phyloP scores from a whole-genome alignment of 2,797 vertebrate genomes.

The Trematomus bernacchii region DNA sequence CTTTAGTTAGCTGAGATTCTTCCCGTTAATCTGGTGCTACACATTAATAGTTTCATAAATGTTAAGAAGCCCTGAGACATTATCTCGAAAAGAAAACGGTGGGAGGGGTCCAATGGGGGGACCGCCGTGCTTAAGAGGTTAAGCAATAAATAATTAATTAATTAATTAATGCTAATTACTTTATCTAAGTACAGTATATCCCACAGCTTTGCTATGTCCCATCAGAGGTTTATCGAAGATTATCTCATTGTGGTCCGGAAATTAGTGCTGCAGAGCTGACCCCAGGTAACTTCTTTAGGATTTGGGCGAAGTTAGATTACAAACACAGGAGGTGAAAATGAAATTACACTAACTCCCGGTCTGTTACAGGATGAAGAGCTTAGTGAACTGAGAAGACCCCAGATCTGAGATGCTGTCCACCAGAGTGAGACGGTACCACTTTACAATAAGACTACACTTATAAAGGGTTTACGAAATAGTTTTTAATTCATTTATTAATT shows the following conservation, averaged over 20 bases:
- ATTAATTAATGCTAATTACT: neutral
- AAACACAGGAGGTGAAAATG: slow-evolving; percentile 3
- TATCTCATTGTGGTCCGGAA: neutral
- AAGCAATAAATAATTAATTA: neutral
- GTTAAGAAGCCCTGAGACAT: too few relatives aligned
- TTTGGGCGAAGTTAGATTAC: slow-evolving; percentile 12
- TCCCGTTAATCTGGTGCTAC: too few relatives aligned
- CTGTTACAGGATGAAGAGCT: slow-evolving; percentile 42
- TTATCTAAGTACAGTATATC: neutral
- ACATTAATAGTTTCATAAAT: too few relatives aligned
- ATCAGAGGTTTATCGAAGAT: neutral
- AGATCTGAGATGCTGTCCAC: neutral
- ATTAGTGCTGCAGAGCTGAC: neutral
- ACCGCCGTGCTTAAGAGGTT: too few relatives aligned
- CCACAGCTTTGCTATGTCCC: neutral
- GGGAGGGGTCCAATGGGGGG: too few relatives aligned
- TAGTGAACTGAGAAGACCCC: slow-evolving; percentile 17
- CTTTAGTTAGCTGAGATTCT: too few relatives aligned
- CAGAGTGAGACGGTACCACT: too few relatives aligned
- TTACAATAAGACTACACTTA: too few relatives aligned
- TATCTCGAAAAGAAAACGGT: too few relatives aligned
- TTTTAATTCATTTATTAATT: too few relatives aligned
- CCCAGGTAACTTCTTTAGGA: slow-evolving; percentile 6
- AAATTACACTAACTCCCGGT: slow-evolving; percentile 10
- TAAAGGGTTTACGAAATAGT: too few relatives aligned